Percentiles rank a stretch among this genome's conserved stretches.
Evolutionary conservation across 2,113 vertebrate species (phyloP).

Genomic region (Aleadryas rufinucha): DNA sequence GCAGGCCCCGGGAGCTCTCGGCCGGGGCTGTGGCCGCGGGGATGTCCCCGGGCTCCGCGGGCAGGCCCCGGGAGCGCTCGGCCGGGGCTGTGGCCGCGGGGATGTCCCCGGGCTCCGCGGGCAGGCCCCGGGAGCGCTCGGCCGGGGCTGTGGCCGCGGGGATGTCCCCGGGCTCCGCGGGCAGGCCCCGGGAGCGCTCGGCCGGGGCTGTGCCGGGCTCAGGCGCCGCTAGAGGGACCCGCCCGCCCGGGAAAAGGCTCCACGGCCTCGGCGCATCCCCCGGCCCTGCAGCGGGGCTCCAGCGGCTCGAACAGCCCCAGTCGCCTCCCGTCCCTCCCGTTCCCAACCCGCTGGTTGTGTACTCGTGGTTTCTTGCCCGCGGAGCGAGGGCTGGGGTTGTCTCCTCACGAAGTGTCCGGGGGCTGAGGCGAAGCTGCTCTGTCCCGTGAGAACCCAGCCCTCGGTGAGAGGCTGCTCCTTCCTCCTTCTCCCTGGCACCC

Average conservation of each 20-base stretch:
- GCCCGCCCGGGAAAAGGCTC: not conserved
- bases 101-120: too few species aligned
- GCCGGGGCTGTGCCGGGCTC: not conserved
- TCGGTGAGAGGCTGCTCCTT: not conserved
- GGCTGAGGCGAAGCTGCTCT: not conserved
- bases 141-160: too few species aligned
- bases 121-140: too few species aligned
- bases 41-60: too few species aligned
- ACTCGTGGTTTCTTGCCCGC: rapidly evolving
- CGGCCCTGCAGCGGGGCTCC: rapidly evolving
- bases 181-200: not conserved
- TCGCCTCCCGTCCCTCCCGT: rapidly evolving
- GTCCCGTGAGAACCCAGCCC: not conserved
- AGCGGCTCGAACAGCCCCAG: too few species aligned
- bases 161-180: rapidly evolving
- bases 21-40: not conserved
- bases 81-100: too few species aligned
- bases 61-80: too few species aligned
- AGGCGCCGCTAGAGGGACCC: slow-evolving; percentile 19
- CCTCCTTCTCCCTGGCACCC: not conserved
- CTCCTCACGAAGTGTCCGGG: rapidly evolving
- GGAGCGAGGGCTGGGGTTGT: rapidly evolving
- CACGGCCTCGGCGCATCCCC: rapidly evolving
- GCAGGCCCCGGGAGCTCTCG: not conserved
- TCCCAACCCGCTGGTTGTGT: rapidly evolving